Conservation (phyloP, 2,797 vertebrate species). For the Myotis daubentonii region DNA sequence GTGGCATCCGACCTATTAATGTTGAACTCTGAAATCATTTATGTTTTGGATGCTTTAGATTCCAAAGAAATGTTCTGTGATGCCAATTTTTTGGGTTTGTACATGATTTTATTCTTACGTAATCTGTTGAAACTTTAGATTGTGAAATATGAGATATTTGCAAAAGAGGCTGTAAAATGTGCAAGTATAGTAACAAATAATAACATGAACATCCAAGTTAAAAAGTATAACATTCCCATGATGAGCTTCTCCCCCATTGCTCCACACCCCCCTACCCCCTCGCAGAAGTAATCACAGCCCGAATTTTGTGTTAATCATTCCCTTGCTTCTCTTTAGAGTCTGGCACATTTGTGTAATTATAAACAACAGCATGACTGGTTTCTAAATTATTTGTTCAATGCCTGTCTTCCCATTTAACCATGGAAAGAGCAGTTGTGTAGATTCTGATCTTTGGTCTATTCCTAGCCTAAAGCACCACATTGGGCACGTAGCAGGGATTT, state of each 20-base stretch:
- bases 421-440: background rate
- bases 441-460: background rate
- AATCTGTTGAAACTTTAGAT: background rate
- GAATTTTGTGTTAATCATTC: background rate
- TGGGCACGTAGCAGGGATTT: background rate
- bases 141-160: background rate
- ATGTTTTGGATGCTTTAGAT: background rate
- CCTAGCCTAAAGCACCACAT: background rate
- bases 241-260: rapidly evolving
- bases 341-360: background rate
- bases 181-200: background rate
- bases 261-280: background rate
- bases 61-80: background rate
- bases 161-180: background rate
- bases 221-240: background rate
- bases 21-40: background rate
- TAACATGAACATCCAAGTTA: background rate
- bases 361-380: background rate
- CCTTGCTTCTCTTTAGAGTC: background rate
- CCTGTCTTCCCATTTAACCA: background rate
- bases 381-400: background rate
- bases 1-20: background rate
- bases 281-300: background rate
- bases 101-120: background rate
- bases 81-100: background rate